phyloP scores from a whole-genome alignment of 2,797 vertebrate genomes.

The Tokudaia tokunoshimensis region DNA sequence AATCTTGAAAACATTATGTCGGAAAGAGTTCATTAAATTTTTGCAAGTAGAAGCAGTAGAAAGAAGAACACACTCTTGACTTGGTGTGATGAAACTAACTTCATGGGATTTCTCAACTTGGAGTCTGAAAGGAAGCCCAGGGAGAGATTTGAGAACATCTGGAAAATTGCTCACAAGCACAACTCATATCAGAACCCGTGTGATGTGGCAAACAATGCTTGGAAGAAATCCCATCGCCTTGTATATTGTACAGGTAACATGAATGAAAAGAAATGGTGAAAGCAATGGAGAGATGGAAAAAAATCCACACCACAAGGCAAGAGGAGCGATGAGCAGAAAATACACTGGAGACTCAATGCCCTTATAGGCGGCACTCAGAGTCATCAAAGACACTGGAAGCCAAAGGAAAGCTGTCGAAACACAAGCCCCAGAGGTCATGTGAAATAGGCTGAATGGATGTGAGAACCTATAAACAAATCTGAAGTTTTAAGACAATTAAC shows the following conservation, averaged over 20 bases:
- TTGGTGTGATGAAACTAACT: neutral
- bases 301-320: neutral
- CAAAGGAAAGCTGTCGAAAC: neutral
- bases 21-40: neutral
- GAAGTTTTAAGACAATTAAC: slow-evolving; percentile 18
- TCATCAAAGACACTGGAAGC: neutral
- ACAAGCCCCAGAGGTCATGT: neutral
- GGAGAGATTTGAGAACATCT: neutral
- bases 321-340: neutral
- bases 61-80: neutral
- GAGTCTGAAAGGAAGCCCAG: neutral
- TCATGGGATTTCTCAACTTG: neutral
- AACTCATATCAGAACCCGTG: neutral
- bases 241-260: neutral
- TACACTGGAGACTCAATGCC: neutral
- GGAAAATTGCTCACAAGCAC: neutral
- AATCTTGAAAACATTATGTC: neutral
- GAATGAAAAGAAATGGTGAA: neutral
- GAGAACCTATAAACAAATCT: neutral
- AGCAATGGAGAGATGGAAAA: neutral
- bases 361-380: neutral
- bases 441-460: neutral
- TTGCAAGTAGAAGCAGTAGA: neutral
- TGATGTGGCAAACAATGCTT: neutral
- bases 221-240: neutral